Percentiles rank a stretch among this genome's conserved stretches.
Conservation (phyloP, 2,113 vertebrate genomes). For the Anhinga rufa region DNA sequence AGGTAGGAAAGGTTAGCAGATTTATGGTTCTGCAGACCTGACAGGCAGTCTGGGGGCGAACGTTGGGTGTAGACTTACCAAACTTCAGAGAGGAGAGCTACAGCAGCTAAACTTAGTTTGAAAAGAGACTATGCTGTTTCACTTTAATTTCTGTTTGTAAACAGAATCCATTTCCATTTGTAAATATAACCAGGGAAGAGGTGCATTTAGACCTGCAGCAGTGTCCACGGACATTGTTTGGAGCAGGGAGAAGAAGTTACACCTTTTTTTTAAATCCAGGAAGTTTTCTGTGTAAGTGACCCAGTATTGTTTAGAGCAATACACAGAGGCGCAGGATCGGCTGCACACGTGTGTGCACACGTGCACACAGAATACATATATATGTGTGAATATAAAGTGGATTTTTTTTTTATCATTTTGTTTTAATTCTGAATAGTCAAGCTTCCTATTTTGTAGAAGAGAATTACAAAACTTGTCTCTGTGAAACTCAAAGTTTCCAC, state of each 20-base stretch:
- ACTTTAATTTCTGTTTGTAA: neutral
- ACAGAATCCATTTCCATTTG: neutral
- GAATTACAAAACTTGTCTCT: neutral
- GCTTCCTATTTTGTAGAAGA: neutral
- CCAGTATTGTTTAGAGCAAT: neutral
- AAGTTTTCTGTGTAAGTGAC: neutral
- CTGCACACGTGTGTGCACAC: fast-evolving
- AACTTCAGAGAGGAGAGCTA: neutral
- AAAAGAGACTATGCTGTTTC: neutral
- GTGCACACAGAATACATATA: neutral
- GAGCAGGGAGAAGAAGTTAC: neutral
- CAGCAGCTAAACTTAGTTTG: neutral
- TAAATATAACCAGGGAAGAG: neutral
- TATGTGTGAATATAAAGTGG: neutral
- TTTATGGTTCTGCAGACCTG: neutral
- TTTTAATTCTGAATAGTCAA: neutral
- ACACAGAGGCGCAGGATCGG: neutral
- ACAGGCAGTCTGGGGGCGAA: neutral
- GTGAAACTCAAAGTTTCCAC: neutral
- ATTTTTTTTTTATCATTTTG: neutral
- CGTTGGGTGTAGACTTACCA: neutral
- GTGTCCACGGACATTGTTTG: neutral
- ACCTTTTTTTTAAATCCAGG: neutral
- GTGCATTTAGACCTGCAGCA: neutral
- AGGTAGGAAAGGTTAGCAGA: neutral